These are phyloP conservation scores for Plutella xylostella DNA, from an alignment of 2,888 invertebrate species.

Conservation along the genomic window DNA sequence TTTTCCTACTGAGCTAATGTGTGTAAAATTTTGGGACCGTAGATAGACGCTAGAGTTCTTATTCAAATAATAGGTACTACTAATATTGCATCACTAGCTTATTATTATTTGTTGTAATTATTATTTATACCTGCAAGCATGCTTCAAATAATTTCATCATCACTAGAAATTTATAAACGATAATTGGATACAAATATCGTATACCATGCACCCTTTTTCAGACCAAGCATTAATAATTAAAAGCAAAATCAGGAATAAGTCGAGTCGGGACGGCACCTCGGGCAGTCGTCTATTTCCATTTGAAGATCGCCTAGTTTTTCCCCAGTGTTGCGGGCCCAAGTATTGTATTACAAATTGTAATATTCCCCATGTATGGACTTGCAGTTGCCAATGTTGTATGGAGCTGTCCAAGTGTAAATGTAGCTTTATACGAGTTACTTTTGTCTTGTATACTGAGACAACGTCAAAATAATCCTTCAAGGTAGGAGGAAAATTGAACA, in stretches of 20 bases:
- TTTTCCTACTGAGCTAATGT: no score
- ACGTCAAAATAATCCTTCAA: no score
- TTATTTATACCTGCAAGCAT: neutral
- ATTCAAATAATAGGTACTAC: no score
- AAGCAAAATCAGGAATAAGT: neutral
- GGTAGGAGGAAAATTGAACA: no score
- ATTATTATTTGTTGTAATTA: neutral
- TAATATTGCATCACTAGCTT: neutral
- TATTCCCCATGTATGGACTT: constrained; percentile 26
- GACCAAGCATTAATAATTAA: no score
- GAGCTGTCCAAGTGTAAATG: no score
- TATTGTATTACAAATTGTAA: constrained; percentile 65
- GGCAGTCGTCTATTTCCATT: constrained; percentile 23
- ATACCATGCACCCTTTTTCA: no score
- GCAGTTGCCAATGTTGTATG: neutral
- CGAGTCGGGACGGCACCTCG: neutral
- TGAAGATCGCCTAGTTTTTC: constrained; percentile 44
- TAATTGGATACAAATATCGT: no score
- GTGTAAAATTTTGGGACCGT: no score
- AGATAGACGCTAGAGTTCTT: no score
- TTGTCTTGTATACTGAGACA: no score
- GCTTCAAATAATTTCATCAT: neutral
- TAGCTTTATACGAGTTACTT: no score
- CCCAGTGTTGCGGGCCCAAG: constrained; percentile 16
- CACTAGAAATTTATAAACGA: neutral